Percentiles rank a stretch among this genome's conserved stretches.
Conservation (phyloP, 2,888 invertebrate genomes). For the Xestobium rufovillosum region DNA sequence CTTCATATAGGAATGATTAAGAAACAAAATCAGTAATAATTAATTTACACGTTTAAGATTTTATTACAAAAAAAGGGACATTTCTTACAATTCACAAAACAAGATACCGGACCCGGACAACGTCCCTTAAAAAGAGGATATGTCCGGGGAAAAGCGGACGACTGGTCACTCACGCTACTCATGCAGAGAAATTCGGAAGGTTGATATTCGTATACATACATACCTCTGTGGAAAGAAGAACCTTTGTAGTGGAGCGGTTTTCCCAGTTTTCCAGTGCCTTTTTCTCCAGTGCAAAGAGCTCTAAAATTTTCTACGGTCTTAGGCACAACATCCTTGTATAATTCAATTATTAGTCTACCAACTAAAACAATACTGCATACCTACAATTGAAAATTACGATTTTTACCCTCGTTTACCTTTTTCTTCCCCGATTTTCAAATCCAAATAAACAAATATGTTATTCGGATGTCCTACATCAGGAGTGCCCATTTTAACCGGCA, state of each 20-base stretch:
- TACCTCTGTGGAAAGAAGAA: conserved; percentile 71
- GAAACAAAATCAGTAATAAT: too few relatives aligned
- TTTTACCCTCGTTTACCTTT: conserved; percentile 47
- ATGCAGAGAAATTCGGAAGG: too few relatives aligned
- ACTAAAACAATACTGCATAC: conserved; percentile 54
- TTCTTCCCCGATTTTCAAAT: conserved; percentile 60
- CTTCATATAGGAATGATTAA: conserved; percentile 5
- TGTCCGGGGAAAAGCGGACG: too few relatives aligned
- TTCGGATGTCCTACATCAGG: conserved; percentile 51
- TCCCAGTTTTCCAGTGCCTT: conserved; percentile 59
- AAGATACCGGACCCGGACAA: too few relatives aligned
- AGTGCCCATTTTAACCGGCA: too few relatives aligned
- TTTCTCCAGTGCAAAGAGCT: conserved; percentile 86
- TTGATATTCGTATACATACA: too few relatives aligned
- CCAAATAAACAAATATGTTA: conserved; percentile 55
- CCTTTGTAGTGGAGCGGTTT: conserved; percentile 81
- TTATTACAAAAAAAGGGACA: too few relatives aligned
- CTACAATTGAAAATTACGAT: neutral
- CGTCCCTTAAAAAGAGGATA: too few relatives aligned
- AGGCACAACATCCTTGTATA: conserved; percentile 77
- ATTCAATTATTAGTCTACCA: conserved; percentile 78
- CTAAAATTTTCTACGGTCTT: conserved; percentile 88
- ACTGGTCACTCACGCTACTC: too few relatives aligned
- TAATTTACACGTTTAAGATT: too few relatives aligned
- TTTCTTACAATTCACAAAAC: too few relatives aligned